Percentiles rank a stretch among this genome's conserved stretches.
phyloP scores from a whole-genome alignment of 2,888 invertebrate species.

The Pristionchus entomophagus region DNA sequence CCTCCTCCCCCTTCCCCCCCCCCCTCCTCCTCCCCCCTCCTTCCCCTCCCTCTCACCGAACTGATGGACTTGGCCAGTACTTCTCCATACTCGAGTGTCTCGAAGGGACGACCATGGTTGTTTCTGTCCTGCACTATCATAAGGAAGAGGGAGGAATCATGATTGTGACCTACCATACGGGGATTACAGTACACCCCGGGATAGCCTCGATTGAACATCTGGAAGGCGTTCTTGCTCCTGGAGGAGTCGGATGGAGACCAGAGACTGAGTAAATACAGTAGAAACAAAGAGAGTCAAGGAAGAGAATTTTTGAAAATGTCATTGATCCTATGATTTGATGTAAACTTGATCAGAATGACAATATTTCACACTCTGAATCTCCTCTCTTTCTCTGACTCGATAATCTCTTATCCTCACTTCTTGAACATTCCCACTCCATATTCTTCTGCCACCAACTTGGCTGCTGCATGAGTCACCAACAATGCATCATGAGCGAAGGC shows the following conservation, averaged over 20 bases:
- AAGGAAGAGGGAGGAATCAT: neutral
- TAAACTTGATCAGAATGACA: too few species aligned
- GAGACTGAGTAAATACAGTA: neutral
- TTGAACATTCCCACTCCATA: conserved; percentile 59
- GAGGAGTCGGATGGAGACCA: neutral
- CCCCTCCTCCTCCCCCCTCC: too few species aligned
- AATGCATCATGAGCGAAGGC: conserved; percentile 68
- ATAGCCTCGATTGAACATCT: conserved; percentile 31
- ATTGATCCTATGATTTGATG: too few species aligned
- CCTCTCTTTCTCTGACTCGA: too few species aligned
- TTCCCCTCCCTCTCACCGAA: too few species aligned
- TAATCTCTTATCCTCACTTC: conserved; percentile 58
- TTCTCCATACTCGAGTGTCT: conserved; percentile 61
- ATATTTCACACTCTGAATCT: too few species aligned
- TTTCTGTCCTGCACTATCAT: conserved; percentile 53
- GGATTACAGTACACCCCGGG: conserved; percentile 63
- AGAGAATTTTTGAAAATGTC: too few species aligned
- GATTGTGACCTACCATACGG: conserved; percentile 33
- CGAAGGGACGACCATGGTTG: conserved; percentile 55
- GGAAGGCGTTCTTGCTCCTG: conserved; percentile 6
- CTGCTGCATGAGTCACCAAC: conserved; percentile 62
- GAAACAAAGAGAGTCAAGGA: neutral
- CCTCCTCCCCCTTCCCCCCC: too few species aligned
- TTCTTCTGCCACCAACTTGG: conserved; percentile 54
- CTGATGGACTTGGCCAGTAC: conserved; percentile 60